Evolutionary conservation across 2,113 vertebrate species (phyloP).

Genomic region (Reinhardtius hippoglossoides): DNA sequence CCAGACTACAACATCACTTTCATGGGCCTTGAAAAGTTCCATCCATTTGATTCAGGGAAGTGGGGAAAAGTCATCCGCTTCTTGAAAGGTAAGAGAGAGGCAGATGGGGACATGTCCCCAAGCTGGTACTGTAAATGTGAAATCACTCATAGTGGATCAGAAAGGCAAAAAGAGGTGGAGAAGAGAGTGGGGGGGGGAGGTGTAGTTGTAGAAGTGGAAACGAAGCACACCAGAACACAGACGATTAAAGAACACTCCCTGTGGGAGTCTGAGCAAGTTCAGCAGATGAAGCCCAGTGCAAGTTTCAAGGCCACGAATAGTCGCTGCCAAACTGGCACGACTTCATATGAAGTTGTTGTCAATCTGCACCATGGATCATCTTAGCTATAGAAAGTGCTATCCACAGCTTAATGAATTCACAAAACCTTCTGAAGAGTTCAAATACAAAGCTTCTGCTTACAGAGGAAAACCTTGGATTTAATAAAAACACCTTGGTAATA

Average conservation of each 20-base stretch:
- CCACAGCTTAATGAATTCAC: slow-evolving; percentile 35
- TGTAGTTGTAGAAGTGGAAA: slow-evolving; percentile 25
- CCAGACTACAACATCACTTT: slow-evolving; percentile 96
- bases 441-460: slow-evolving; percentile 34
- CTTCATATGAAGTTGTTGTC: slow-evolving; percentile 38
- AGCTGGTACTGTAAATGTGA: not conserved
- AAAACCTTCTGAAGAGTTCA: slow-evolving; percentile 28
- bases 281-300: slow-evolving; percentile 25
- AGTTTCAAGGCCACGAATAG: slow-evolving; percentile 55
- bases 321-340: slow-evolving; percentile 29
- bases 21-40: slow-evolving; percentile 95
- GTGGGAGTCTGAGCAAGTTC: slow-evolving; percentile 41
- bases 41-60: slow-evolving; percentile 95
- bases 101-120: slow-evolving; percentile 1
- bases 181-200: slow-evolving; percentile 24
- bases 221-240: slow-evolving; percentile 47
- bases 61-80: slow-evolving; percentile 96
- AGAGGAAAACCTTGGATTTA: slow-evolving; percentile 17
- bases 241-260: slow-evolving; percentile 63
- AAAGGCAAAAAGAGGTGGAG: not conserved
- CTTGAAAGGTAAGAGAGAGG: slow-evolving; percentile 88
- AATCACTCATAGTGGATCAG: not conserved
- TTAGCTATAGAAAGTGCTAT: not conserved
- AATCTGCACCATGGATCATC: not conserved
- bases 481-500: not conserved